Percentiles rank a stretch among this genome's conserved stretches.
phyloP scores from a whole-genome alignment of 2,797 vertebrate genomes.

The Phalloptychus januarius region DNA sequence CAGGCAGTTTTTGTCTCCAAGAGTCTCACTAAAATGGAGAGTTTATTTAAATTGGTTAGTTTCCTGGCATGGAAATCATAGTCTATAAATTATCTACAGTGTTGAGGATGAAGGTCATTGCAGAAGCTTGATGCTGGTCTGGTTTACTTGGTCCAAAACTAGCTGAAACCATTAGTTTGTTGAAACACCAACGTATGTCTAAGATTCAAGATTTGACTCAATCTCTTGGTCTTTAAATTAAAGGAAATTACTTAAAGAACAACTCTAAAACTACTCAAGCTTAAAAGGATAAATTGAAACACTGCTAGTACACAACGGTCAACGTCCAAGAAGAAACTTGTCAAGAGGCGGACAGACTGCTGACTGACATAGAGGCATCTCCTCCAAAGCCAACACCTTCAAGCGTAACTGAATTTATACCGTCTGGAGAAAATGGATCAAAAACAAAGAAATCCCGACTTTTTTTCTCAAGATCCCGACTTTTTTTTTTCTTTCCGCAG shows the following conservation, averaged over 20 bases:
- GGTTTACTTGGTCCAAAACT: neutral
- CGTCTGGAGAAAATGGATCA: neutral
- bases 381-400: neutral
- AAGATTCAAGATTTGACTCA: neutral
- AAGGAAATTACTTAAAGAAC: neutral
- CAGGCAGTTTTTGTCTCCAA: constrained; percentile 8
- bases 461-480: no score
- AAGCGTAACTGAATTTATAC: neutral
- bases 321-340: neutral
- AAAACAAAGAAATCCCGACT: neutral
- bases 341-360: neutral
- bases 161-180: neutral
- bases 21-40: neutral
- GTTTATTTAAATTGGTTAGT: neutral
- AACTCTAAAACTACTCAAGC: neutral
- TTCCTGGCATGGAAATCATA: neutral
- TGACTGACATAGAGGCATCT: neutral
- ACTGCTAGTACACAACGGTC: neutral
- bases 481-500: no score
- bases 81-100: neutral
- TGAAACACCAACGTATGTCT: neutral
- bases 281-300: neutral
- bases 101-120: neutral
- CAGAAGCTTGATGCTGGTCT: neutral
- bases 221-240: neutral